A percentile compares a stretch with the other conserved stretches of the same genome.
Evolutionary conservation across 2,113 vertebrate species (phyloP).

Genomic region (pig (Sus scrofa)): DNA sequence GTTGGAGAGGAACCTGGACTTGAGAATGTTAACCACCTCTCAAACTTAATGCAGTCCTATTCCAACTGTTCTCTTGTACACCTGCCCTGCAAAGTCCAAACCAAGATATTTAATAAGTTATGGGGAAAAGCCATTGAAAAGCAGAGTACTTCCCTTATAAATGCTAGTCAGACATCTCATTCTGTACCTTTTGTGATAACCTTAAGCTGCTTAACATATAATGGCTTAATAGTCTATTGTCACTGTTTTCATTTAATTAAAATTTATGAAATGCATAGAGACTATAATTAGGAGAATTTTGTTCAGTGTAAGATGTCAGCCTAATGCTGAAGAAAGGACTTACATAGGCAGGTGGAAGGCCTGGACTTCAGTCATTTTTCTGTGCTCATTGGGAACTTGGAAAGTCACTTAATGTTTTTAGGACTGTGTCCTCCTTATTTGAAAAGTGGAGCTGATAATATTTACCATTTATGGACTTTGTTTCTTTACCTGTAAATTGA

Average conservation of each 20-base stretch:
- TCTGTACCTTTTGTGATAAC: slow-evolving; percentile 5
- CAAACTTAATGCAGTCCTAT: not conserved
- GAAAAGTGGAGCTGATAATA: not conserved
- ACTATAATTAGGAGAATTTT: slow-evolving; percentile 48
- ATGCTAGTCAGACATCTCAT: not conserved
- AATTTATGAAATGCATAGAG: slow-evolving; percentile 3
- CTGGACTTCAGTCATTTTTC: not conserved
- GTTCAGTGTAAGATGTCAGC: not conserved
- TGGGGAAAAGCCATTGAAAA: not conserved
- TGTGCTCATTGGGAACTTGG: not conserved
- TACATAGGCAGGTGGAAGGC: not conserved
- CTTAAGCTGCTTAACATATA: not conserved
- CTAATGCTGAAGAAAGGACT: not conserved
- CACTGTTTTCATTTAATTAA: slow-evolving; percentile 50
- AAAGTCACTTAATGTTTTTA: not conserved
- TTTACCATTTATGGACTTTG: not conserved
- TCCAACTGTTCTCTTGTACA: not conserved
- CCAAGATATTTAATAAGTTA: not conserved
- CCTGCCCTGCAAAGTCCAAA: not conserved
- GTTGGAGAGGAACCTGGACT: not conserved
- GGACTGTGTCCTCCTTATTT: not conserved
- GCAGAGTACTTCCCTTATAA: not conserved
- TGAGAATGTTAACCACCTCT: not conserved
- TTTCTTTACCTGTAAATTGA: not conserved
- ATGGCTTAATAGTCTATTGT: not conserved